Percentiles rank a stretch among this genome's conserved stretches.
These are phyloP conservation scores for Myotis brandtii DNA, from an alignment of 2,113 vertebrate genomes.

Conservation along the genomic window DNA sequence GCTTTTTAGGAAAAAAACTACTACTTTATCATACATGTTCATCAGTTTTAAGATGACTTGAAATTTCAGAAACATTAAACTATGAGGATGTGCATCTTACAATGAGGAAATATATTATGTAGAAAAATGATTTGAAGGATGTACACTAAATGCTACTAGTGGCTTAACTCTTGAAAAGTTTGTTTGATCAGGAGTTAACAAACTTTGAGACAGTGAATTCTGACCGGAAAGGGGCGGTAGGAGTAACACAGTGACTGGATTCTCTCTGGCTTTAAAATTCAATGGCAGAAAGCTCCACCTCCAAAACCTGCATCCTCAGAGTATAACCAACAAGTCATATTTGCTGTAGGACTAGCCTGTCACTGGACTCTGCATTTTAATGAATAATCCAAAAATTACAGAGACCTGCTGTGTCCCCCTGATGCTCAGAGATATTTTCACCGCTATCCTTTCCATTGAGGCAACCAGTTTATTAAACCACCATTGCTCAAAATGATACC, in stretches of 20 bases:
- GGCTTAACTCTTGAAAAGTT: not conserved
- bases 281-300: not conserved
- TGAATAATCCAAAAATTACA: not conserved
- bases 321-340: not conserved
- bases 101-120: not conserved
- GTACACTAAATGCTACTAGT: not conserved
- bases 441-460: not conserved
- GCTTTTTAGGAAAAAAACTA: not conserved
- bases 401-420: not conserved
- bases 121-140: not conserved
- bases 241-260: not conserved
- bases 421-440: not conserved
- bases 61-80: constrained; percentile 45
- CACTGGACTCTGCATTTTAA: not conserved
- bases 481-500: not conserved
- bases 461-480: not conserved
- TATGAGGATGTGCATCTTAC: not conserved
- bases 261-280: not conserved
- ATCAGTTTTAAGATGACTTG: constrained; percentile 16
- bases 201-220: not conserved
- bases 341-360: not conserved
- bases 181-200: not conserved
- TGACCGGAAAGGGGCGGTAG: not conserved
- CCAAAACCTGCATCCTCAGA: not conserved
- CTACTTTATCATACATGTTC: not conserved